Conservation (phyloP, 2,113 vertebrate species). For the Ascaphus truei region DNA sequence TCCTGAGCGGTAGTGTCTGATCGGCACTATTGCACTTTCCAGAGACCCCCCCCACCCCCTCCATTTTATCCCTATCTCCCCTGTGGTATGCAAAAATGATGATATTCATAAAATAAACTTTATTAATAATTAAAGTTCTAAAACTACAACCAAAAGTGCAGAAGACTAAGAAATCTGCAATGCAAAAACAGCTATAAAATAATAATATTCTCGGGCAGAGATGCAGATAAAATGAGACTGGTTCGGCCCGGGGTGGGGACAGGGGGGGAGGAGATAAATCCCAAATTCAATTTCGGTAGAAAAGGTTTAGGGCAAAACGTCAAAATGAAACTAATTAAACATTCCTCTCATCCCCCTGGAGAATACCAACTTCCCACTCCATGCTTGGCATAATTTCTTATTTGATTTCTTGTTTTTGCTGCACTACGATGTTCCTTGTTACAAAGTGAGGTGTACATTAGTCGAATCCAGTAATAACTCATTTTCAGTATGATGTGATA, state of each 20-base stretch:
- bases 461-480: no score
- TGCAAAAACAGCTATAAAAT: not conserved
- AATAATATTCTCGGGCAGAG: not conserved
- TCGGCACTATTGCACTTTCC: no score
- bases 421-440: not conserved
- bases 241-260: not conserved
- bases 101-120: not conserved
- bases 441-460: not conserved
- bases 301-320: conserved; percentile 21
- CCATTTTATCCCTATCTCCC: no score
- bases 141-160: no score
- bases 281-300: conserved; percentile 25
- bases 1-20: no score
- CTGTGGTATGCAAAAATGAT: no score
- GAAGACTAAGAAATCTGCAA: not conserved
- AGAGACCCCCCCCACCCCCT: no score
- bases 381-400: not conserved
- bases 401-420: conserved; percentile 10
- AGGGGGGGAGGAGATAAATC: not conserved
- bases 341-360: not conserved
- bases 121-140: not conserved
- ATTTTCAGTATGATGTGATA: no score
- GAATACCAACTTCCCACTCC: not conserved
- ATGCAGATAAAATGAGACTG: conserved; percentile 6
- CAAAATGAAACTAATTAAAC: conserved; percentile 30